A percentile compares a stretch with the other conserved stretches of the same genome.
Evolutionary conservation across 1,140 invertebrate species (phyloP).

Genomic region (Anastrepha ludens): DNA sequence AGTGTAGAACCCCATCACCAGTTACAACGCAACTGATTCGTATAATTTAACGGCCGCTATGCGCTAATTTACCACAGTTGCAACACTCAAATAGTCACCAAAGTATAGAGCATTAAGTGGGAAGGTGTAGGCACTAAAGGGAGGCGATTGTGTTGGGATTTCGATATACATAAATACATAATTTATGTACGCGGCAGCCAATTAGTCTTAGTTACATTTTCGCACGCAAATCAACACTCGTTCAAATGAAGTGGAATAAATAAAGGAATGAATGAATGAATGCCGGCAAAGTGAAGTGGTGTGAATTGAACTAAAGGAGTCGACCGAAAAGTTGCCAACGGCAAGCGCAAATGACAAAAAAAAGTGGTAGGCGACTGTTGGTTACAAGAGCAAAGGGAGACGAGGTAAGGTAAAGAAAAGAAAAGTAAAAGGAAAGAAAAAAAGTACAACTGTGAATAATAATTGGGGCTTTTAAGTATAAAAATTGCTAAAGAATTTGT

Average conservation of each 20-base stretch:
- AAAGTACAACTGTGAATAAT: neutral
- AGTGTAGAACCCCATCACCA: neutral
- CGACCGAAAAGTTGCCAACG: neutral
- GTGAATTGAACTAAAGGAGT: neutral
- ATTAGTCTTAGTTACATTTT: constrained; percentile 50
- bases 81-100: neutral
- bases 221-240: constrained; percentile 43
- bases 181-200: constrained; percentile 42
- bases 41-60: constrained; percentile 4
- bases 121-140: neutral
- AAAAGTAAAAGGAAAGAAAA: no score
- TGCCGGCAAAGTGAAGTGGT: neutral
- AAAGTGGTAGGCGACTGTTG: neutral
- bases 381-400: neutral
- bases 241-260: neutral
- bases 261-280: neutral
- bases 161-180: constrained; percentile 31
- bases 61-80: neutral
- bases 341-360: no score
- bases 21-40: neutral
- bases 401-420: neutral
- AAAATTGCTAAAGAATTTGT: constrained; percentile 45
- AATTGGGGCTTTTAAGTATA: constrained; percentile 38
- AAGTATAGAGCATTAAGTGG: neutral
- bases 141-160: neutral